Evolutionary conservation across 2,797 vertebrate genomes (phyloP).

Genomic region (Ceryle rudis): DNA sequence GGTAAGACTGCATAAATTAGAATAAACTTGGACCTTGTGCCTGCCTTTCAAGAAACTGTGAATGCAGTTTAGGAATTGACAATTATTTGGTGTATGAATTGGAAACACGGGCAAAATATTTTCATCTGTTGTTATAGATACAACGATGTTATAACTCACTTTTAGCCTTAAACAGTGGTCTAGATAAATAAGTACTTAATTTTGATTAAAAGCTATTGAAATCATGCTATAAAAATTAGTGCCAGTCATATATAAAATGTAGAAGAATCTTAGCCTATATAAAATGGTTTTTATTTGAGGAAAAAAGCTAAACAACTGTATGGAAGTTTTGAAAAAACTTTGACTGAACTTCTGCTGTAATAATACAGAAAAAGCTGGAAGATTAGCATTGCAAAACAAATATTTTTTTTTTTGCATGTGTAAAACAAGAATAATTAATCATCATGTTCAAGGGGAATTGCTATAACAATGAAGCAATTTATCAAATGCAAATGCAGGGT

Average conservation of each 20-base stretch:
- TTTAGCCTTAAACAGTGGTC: not conserved
- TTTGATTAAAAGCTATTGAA: not conserved
- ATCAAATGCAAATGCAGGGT: conserved; percentile 27
- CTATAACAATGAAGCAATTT: conserved; percentile 29
- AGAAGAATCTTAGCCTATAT: not conserved
- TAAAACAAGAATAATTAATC: conserved; percentile 19
- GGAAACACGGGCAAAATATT: not conserved
- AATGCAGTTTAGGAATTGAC: not conserved
- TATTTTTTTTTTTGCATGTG: not conserved
- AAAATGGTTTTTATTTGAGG: not conserved
- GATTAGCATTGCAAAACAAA: not conserved
- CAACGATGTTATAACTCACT: not conserved
- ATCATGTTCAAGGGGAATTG: not conserved
- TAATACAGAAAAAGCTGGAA: not conserved
- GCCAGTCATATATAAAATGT: not conserved
- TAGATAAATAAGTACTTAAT: not conserved
- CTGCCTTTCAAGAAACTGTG: not conserved
- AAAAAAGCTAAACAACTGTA: not conserved
- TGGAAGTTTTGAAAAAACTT: not conserved
- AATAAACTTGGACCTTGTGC: not conserved
- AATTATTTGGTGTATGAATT: not conserved
- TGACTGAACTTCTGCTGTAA: not conserved
- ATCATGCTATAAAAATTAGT: not conserved
- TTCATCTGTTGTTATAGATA: not conserved
- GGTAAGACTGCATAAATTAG: not conserved